Evolutionary conservation across 1,140 invertebrate genomes (phyloP).

Genomic region (Drosophila sechellia): DNA sequence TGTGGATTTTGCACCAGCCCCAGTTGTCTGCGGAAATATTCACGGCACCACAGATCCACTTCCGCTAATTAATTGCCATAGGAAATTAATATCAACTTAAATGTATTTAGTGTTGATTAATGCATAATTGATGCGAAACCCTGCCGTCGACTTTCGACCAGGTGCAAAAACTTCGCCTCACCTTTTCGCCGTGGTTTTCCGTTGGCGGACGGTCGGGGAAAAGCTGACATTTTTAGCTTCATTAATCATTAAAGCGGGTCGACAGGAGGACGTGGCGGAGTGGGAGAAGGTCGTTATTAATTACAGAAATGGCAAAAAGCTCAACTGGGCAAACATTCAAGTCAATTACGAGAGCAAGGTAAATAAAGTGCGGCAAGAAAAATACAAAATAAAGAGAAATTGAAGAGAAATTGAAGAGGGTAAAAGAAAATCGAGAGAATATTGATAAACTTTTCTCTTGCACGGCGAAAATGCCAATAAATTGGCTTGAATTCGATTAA

Average conservation of each 20-base stretch:
- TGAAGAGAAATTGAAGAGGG: background rate
- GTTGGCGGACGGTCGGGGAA: background rate
- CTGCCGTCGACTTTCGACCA: constrained; percentile 19
- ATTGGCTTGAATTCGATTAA: background rate
- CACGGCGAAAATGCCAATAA: constrained; percentile 2
- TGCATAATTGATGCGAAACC: constrained; percentile 54
- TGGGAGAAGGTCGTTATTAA: constrained; percentile 37
- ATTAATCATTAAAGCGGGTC: constrained; percentile 59
- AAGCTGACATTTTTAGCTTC: constrained; percentile 60
- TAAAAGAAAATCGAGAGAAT: background rate
- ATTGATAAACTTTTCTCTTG: background rate
- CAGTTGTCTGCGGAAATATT: background rate
- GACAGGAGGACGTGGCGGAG: background rate
- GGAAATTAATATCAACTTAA: constrained; percentile 63
- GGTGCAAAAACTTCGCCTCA: constrained; percentile 44
- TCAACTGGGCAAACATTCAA: constrained; percentile 54
- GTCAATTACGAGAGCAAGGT: constrained; percentile 45
- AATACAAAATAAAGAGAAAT: background rate
- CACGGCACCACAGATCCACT: constrained; percentile 25
- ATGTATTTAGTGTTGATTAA: constrained; percentile 67
- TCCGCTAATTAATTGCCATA: constrained; percentile 54
- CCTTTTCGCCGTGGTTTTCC: constrained; percentile 8
- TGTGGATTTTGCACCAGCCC: constrained; percentile 2
- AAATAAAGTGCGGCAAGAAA: constrained; percentile 12
- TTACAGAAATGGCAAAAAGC: constrained; percentile 56